A percentile compares a stretch with the other conserved stretches of the same genome.
phyloP scores from a whole-genome alignment of 2,888 invertebrate genomes.

The Anaspis maculata region DNA sequence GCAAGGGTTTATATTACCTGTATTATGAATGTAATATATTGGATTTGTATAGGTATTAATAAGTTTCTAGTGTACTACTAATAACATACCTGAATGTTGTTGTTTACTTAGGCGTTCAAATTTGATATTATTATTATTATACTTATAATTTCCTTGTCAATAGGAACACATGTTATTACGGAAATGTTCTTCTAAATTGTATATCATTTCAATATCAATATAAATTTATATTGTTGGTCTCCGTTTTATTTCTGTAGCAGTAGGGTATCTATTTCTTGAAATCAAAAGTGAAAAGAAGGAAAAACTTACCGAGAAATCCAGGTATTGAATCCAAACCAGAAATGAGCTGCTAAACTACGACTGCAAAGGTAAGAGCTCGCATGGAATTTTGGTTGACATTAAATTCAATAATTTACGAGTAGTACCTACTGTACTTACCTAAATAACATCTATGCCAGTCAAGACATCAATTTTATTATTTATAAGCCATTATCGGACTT shows the following conservation, averaged over 20 bases:
- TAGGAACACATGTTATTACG: constrained; percentile 6
- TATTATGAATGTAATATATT: constrained; percentile 10
- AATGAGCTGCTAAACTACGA: too few species aligned
- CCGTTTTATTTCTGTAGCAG: constrained; percentile 9
- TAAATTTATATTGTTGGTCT: constrained; percentile 22
- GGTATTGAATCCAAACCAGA: too few species aligned
- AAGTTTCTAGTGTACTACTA: too few species aligned
- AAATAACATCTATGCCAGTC: not conserved
- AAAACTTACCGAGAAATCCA: too few species aligned
- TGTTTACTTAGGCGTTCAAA: constrained; percentile 13
- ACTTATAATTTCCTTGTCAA: too few species aligned
- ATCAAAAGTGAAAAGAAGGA: too few species aligned
- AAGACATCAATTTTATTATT: not conserved
- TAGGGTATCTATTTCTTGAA: too few species aligned
- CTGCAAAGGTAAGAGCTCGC: too few species aligned
- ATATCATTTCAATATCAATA: constrained; percentile 28
- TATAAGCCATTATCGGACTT: not conserved
- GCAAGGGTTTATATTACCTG: constrained; percentile 10
- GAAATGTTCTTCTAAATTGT: constrained; percentile 18
- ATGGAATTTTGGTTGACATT: too few species aligned
- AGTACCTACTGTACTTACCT: constrained; percentile 5
- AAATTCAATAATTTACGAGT: not conserved
- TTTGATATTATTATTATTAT: constrained; percentile 10
- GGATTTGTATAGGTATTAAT: too few species aligned
- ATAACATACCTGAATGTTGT: constrained; percentile 14